Base-by-base conservation (phyloP, 2,888 invertebrate species). In the Acrobasis suavella region DNA sequence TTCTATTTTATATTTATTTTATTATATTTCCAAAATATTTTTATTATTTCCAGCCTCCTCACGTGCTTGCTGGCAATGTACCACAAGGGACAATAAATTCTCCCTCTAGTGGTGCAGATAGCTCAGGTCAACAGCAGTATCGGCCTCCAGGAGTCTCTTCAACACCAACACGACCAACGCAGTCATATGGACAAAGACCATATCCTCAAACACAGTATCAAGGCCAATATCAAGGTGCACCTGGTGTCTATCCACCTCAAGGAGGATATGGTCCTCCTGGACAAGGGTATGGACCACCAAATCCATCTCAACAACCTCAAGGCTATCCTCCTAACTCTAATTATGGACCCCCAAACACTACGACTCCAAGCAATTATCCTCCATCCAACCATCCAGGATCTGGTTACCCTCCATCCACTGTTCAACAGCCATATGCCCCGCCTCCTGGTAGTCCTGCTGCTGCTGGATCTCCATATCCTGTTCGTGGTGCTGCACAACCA, bases 191-290 rank as follows among this genome's bases (percentile, higher is more conserved):
- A 9, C 95, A 95, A 77, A 91, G 95, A 74, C 94, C 94, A 50
- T 94, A 94, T 75, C 94, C 94, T 65, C 96, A 95, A 81, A 94
- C 93, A 72, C 95, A 95, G 75, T 95, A 95, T 74, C 94, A 94
- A 75, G 89, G 89, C 0, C 93, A 94, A 70, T 94, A 94, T 73
- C 92, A 93, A 75, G 93, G 92, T 71, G 91, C 92, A 65, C 93
- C 92, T 68, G 92, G 93, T 52, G 93, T 88, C 10, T 95, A 95
- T 80, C 95, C 95, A 54, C 95, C 95, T 60, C 95, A 95, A 77
- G 94, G 93, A 62, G 93, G 93, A 39, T 95, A 95, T 85, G 95
- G 95, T 14, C 95, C 95, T 62, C 95, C 95, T 60, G 93, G 92
- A 63, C 95, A 95, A 75, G 93, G 94, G 39, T 94, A 94, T 78